These are phyloP conservation scores for Panzeria rudis DNA, from an alignment of 2,888 invertebrate genomes.

Conservation along the genomic window DNA sequence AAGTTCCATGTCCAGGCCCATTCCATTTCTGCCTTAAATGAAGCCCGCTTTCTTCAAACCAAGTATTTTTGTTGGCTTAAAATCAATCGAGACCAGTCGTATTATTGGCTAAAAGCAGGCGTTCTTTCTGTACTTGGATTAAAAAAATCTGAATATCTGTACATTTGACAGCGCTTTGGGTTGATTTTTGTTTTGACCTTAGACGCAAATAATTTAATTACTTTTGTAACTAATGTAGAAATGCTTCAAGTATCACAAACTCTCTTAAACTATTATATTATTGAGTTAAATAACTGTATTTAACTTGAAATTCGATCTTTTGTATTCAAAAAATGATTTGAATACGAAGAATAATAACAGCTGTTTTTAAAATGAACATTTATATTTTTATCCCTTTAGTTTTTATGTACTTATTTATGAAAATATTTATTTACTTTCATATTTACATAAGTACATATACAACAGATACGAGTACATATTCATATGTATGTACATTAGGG, in stretches of 20 bases:
- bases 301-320: constrained; percentile 21
- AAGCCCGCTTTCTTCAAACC: too few species aligned
- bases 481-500: too few species aligned
- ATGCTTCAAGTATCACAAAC: constrained; percentile 14
- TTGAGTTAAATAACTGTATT: neutral
- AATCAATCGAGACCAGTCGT: too few species aligned
- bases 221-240: neutral
- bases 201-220: constrained; percentile 1
- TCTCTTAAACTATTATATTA: neutral
- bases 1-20: too few species aligned
- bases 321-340: neutral
- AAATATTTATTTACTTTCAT: constrained; percentile 14
- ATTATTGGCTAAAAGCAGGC: too few species aligned
- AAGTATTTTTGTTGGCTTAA: too few species aligned
- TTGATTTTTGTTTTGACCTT: neutral
- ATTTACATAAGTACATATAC: constrained; percentile 33
- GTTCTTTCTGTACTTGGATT: too few species aligned
- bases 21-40: too few species aligned
- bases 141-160: too few species aligned
- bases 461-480: neutral
- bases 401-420: neutral
- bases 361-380: constrained; percentile 15
- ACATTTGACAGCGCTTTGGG: too few species aligned
- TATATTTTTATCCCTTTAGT: constrained; percentile 26
- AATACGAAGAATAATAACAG: constrained; percentile 3